Evolutionary conservation across 2,888 invertebrate genomes (phyloP), one percentile per base, ranked within the genome.

Genomic region (Aleiodes alternator): DNA sequence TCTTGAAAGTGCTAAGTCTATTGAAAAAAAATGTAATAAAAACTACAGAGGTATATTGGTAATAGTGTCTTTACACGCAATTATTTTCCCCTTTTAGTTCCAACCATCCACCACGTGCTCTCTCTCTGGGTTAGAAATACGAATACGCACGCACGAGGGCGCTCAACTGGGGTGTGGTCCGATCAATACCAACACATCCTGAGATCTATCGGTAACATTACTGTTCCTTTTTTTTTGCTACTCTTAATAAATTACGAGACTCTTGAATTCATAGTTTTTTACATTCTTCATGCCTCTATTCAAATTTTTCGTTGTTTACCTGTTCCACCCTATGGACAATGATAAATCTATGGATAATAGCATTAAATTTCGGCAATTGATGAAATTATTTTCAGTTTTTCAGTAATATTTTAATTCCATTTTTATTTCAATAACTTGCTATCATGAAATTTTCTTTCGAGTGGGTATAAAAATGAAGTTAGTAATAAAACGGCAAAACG

Each of bases 151-250:
- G 77, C 78, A 79, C 48, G 76, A 69, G 71, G 79, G 77, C 79
- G 80, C 72, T 77, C 77, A 86, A 82, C 80, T 85, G 85, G 87
- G 87, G 87, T 88, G 87, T 88, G 87, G 87, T 87, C 86, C 87
- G 87, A 88, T 88, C 87, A 88, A 87, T 88, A 87, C 87, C 79
- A 81, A 84, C 87, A 86, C 85, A 85, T 85, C 80, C 82, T 83
- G 83, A 59, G 85, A 87, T 86, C 86, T 83, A 86, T 85, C 84
- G 82, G 81, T 81, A 23, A 81, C 80, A 79, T 82, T 69, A 31
- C 66, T 34, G 29, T 53, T 50, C 16, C 31, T 14, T 38, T 48
- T 61, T 31, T 23, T 50, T 9, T 31, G 23, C 29, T 50, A 9
- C 16, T 69, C 74, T 72, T 74, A 78, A 71, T 31, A 11, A 23